These are phyloP conservation scores for zebrafish (Danio rerio) DNA, from an alignment of 2,113 vertebrate species.

Conservation along the genomic window GRCz12tu NC_133183.1:26652501-26653000, in stretches of 20 bases:
- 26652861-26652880: constrained; percentile 81
- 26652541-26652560: no score
- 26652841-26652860: background rate
- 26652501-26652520: no score
- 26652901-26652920: constrained; percentile 94
- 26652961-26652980: constrained; percentile 91
- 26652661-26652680: constrained; percentile 63
- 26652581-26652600: no score
- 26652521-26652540: no score
- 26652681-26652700: constrained; percentile 59
- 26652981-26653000: constrained; percentile 90
- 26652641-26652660: constrained; percentile 69
- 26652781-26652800: background rate
- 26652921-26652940: constrained; percentile 91
- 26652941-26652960: constrained; percentile 86
- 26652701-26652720: constrained; percentile 64
- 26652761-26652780: constrained; percentile 89
- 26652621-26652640: constrained; percentile 53
- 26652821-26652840: background rate
- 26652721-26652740: constrained; percentile 80
- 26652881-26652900: constrained; percentile 87
- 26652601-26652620: background rate
- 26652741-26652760: constrained; percentile 92
- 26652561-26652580: no score
- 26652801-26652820: background rate